A percentile compares a stretch with the other conserved stretches of the same genome.
Evolutionary conservation across 1,140 invertebrate species (phyloP).

Genomic region (Zaprionus ghesquierei): DNA sequence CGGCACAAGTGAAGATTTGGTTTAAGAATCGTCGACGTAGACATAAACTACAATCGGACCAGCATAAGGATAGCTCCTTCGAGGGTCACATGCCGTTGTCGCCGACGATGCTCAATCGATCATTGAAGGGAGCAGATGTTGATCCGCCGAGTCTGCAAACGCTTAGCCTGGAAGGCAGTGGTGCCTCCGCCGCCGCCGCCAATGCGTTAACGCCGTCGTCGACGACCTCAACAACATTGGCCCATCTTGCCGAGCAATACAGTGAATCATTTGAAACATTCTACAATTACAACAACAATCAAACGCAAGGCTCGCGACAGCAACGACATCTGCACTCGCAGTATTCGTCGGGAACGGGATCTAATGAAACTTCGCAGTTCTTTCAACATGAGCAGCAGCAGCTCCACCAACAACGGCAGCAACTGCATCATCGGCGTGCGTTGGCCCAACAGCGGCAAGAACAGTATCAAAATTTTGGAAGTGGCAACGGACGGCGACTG

Average conservation of each 20-base stretch:
- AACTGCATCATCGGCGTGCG: slow-evolving; percentile 38
- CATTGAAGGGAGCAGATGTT: slow-evolving; percentile 37
- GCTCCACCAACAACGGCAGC: slow-evolving; percentile 40
- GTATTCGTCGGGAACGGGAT: slow-evolving; percentile 25
- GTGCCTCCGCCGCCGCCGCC: slow-evolving; percentile 50
- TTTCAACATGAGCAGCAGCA: slow-evolving; percentile 42
- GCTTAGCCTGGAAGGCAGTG: slow-evolving; percentile 43
- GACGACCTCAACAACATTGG: slow-evolving; percentile 61
- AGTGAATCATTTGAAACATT: slow-evolving; percentile 59
- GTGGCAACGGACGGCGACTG: slow-evolving; percentile 47
- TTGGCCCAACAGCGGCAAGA: slow-evolving; percentile 53
- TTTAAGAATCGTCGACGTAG: slow-evolving; percentile 83
- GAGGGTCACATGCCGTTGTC: slow-evolving; percentile 67
- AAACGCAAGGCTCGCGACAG: slow-evolving; percentile 29
- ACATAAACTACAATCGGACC: slow-evolving; percentile 74
- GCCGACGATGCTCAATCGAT: slow-evolving; percentile 35
- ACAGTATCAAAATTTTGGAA: slow-evolving; percentile 62
- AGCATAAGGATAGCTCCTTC: slow-evolving; percentile 70
- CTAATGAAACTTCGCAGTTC: slow-evolving; percentile 42
- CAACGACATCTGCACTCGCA: slow-evolving; percentile 40
- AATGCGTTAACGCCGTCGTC: slow-evolving; percentile 69
- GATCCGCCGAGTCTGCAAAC: slow-evolving; percentile 68
- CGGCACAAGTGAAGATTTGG: slow-evolving; percentile 96
- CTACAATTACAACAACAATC: slow-evolving; percentile 64
- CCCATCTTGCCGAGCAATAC: slow-evolving; percentile 63